These are phyloP conservation scores for Lordiphosa andalusiaca DNA, from an alignment of 2,888 invertebrate species.

Conservation along the genomic window DNA sequence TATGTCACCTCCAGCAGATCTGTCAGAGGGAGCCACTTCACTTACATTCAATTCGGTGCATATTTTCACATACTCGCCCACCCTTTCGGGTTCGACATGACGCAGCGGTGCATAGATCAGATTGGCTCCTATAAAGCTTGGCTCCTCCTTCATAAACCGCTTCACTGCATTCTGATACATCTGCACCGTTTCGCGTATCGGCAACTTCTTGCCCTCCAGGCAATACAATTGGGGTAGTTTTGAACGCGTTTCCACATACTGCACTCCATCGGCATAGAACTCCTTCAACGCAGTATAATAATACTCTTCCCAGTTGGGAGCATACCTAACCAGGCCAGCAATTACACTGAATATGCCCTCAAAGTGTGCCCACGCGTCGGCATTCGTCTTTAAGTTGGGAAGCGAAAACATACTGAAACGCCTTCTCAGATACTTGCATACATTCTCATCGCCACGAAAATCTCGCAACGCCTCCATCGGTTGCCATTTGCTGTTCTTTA, in stretches of 20 bases:
- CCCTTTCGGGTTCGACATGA: slow-evolving; percentile 75
- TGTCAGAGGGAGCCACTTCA: neutral
- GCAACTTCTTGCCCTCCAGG: slow-evolving; percentile 83
- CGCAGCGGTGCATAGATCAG: slow-evolving; percentile 85
- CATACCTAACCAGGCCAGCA: slow-evolving; percentile 82
- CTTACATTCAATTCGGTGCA: slow-evolving; percentile 61
- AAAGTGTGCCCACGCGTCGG: slow-evolving; percentile 84
- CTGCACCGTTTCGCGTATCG: slow-evolving; percentile 82
- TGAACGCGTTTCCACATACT: slow-evolving; percentile 86
- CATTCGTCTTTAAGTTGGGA: slow-evolving; percentile 81
- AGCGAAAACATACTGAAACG: slow-evolving; percentile 83
- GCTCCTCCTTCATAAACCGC: slow-evolving; percentile 83
- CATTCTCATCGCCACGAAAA: slow-evolving; percentile 62
- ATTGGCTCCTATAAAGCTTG: slow-evolving; percentile 85
- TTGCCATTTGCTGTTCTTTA: slow-evolving; percentile 56
- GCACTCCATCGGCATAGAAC: slow-evolving; percentile 84
- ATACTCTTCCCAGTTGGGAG: slow-evolving; percentile 85
- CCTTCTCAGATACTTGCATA: slow-evolving; percentile 81
- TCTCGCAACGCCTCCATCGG: slow-evolving; percentile 53
- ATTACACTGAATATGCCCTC: slow-evolving; percentile 82
- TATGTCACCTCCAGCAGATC: too few species aligned
- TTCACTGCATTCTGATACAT: slow-evolving; percentile 82
- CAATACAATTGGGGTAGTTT: slow-evolving; percentile 84
- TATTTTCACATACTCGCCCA: slow-evolving; percentile 80
- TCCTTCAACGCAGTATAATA: slow-evolving; percentile 84